phyloP scores from a whole-genome alignment of 2,797 vertebrate species.

The Octomys mimax region DNA sequence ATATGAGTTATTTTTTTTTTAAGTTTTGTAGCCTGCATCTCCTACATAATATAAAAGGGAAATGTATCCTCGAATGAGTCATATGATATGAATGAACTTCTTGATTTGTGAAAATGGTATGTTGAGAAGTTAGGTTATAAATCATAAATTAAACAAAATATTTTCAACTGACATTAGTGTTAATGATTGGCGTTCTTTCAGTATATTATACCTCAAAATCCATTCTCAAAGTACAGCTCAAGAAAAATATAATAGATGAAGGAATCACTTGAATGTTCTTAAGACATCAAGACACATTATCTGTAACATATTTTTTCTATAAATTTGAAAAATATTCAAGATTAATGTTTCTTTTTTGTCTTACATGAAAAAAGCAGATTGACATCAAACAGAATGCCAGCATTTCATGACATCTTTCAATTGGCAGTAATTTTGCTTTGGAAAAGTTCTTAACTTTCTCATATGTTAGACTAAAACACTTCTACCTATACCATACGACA shows the following conservation, averaged over 20 bases:
- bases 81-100: background rate
- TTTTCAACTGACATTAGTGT: background rate
- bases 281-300: background rate
- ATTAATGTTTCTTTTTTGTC: background rate
- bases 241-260: slow-evolving; percentile 27
- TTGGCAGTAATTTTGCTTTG: background rate
- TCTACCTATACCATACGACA: background rate
- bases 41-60: background rate
- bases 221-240: slow-evolving; percentile 12
- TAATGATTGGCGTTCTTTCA: background rate
- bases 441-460: background rate
- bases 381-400: background rate
- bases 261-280: background rate
- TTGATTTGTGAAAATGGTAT: background rate
- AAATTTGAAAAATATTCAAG: slow-evolving; percentile 3
- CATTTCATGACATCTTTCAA: background rate
- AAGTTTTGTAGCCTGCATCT: background rate
- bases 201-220: background rate
- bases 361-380: slow-evolving; percentile 20
- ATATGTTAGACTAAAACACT: background rate
- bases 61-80: background rate
- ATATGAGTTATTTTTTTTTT: background rate
- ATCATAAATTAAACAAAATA: background rate
- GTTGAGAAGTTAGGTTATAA: background rate
- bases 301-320: background rate